A percentile compares a stretch with the other conserved stretches of the same genome.
These are phyloP conservation scores for Synchiropus splendidus DNA, from an alignment of 2,113 vertebrate species.

Conservation along the genomic window DNA sequence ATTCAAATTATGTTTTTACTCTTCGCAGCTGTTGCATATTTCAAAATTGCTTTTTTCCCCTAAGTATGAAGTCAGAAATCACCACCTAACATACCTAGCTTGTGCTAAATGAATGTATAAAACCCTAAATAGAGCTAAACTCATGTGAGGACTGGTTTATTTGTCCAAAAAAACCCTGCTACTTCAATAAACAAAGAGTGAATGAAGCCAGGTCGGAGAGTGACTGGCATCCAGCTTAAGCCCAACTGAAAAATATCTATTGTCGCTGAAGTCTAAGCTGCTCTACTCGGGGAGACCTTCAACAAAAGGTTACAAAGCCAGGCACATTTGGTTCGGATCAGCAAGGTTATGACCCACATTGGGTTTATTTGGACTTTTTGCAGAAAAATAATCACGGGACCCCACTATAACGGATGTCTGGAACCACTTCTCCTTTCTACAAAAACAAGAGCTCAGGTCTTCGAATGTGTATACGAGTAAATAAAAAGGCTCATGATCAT, in stretches of 20 bases:
- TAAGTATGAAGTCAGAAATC: no score
- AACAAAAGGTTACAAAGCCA: slow-evolving; percentile 34
- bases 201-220: slow-evolving; percentile 8
- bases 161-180: slow-evolving; percentile 34
- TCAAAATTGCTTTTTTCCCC: no score
- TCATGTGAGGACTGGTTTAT: slow-evolving; percentile 46
- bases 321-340: slow-evolving; percentile 63
- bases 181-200: slow-evolving; percentile 26
- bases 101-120: no score
- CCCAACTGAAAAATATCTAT: slow-evolving; percentile 1
- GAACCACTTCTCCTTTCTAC: slow-evolving; percentile 42
- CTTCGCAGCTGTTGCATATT: no score
- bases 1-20: no score
- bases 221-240: no score
- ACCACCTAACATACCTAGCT: no score
- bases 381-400: slow-evolving; percentile 53
- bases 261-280: slow-evolving; percentile 10
- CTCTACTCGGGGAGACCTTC: slow-evolving; percentile 21
- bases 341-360: slow-evolving; percentile 39
- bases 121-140: no score
- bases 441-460: slow-evolving; percentile 16
- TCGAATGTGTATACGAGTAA: slow-evolving; percentile 19
- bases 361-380: slow-evolving; percentile 59
- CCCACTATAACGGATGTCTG: slow-evolving; percentile 47
- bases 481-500: slow-evolving; percentile 14